Evolutionary conservation across 2,888 invertebrate genomes (phyloP), one percentile per base, ranked within the genome.

Genomic region (Trilocha varians): DNA sequence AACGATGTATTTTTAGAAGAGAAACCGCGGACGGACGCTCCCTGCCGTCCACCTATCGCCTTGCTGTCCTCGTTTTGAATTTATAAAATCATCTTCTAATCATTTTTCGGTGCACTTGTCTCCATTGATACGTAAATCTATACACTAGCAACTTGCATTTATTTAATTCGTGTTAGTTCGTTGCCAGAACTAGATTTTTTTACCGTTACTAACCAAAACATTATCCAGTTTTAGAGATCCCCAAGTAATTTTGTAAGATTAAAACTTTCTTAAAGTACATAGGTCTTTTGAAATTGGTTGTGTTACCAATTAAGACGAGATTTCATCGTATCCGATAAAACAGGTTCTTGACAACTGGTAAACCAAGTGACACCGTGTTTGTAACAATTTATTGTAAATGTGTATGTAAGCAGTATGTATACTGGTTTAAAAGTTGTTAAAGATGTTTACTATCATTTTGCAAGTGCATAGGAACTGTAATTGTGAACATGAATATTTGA

Each of bases 1-100:
- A 75, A 70, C 50, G 55, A 67, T 57, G 65, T 84, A 84, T 84
- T 83, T 82, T 75, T 83, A 83, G 83, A 74, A 64, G 55, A 62
- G 65, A 59, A 73, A 66, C 67, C 65, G 65, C 68, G 62, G 63
- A 65, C 65, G 61, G 60, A 56, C 65, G 65, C 57, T 51, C 50
- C 55, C 52, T 44, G 51, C 57, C 49, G 56, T 53, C 55, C 55
- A 62, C 53, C 60, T 61, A 62, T 61, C 53, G 50, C 50, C 55
- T 61, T 46, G 38, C 49, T 58, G 52, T 57, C 57, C 53, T 57
- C 50, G 40, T 57, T 58, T 57, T 56, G 43, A 45, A 52, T 14
- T 13, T 15, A 8, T 36, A 38, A 36, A 36, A 39, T 38, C 25
- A 34, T 37, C 13, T 9, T 25, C 41, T 16, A 15, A 38, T 16